phyloP scores from a whole-genome alignment of 2,797 vertebrate species.

The Propithecus deckenii region DNA sequence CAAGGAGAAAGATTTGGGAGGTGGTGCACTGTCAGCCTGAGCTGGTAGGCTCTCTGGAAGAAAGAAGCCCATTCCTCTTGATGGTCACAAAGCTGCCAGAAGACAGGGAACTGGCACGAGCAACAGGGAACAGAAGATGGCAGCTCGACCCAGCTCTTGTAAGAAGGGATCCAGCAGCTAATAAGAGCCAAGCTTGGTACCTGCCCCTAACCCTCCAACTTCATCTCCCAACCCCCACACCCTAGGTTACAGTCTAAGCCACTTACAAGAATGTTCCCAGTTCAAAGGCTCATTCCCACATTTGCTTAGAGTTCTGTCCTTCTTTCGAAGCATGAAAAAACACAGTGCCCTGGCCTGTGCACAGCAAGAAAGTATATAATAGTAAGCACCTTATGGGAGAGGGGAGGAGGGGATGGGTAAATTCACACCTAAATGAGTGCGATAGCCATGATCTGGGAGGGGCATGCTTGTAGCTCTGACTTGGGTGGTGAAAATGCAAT shows the following conservation, averaged over 20 bases:
- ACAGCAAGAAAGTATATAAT: neutral
- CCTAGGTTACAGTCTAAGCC: neutral
- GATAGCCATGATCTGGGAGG: too few species aligned
- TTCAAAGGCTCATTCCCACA: neutral
- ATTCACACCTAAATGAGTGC: too few species aligned
- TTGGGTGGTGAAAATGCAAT: too few species aligned
- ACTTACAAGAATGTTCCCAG: neutral
- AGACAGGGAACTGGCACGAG: neutral
- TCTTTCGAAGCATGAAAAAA: neutral
- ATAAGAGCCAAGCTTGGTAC: neutral
- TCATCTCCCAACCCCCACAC: neutral
- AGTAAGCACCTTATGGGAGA: neutral
- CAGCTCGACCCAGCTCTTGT: neutral
- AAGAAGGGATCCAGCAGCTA: neutral
- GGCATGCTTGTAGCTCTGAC: too few species aligned
- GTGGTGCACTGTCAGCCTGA: neutral
- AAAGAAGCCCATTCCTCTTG: neutral
- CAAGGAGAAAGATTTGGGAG: neutral
- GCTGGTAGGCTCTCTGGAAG: neutral
- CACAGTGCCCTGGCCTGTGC: neutral
- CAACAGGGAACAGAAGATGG: neutral
- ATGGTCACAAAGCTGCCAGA: neutral
- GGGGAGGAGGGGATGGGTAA: too few species aligned
- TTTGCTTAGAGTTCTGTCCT: neutral
- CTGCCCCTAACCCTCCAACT: neutral